Base-by-base conservation (phyloP, 1,140 invertebrate genomes). In the Muscidifurax raptorellus region DNA sequence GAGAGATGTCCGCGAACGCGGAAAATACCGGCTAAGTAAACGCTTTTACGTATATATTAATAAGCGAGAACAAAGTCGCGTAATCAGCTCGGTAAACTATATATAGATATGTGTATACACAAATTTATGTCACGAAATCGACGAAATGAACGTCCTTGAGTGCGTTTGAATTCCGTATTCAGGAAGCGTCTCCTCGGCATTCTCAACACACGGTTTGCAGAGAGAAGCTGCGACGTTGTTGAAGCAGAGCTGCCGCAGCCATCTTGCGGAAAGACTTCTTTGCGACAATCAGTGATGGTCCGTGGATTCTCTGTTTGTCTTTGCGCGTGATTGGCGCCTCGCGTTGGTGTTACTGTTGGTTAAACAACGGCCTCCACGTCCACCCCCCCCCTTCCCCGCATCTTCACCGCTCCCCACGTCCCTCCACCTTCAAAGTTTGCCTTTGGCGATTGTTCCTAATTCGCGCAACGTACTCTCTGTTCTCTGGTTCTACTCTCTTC, bases 261-360 rank as follows among this genome's bases (percentile, higher is more conserved):
- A 47, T 44, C 40, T 76, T 47, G n/a, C n/a, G 75, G n/a, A 27
- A 36, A 1, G 67, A 44, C 15, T 72, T 72, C 88, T 90, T 86
- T 86, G 88, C 87, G 85, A 88, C 90, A 91, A 91, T 91, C 91
- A 91, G 86, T 87, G 88, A 87, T 88, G 89, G 90, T 91, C 90
- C 87, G 87, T 88, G 89, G 89, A 86, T 69, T 86, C 84, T 87
- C 87, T 91, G 90, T 91, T 91, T 91, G 89, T 89, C 88, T 91
- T 91, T 89, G 90, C 90, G 89, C 90, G 90, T 91, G 91, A 91
- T 91, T 91, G 91, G 91, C 90, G 90, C 91, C 89, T 89, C 85
- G 87, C 87, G 81, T 86, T 87, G 47, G 22, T 69, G 69, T 82
- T 74, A 40, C 59, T 77, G n/a, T 67, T 77, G 40, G 72, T 40